Evolutionary conservation across 2,888 invertebrate genomes (phyloP).

Genomic region (Argynnis bischoffii): DNA sequence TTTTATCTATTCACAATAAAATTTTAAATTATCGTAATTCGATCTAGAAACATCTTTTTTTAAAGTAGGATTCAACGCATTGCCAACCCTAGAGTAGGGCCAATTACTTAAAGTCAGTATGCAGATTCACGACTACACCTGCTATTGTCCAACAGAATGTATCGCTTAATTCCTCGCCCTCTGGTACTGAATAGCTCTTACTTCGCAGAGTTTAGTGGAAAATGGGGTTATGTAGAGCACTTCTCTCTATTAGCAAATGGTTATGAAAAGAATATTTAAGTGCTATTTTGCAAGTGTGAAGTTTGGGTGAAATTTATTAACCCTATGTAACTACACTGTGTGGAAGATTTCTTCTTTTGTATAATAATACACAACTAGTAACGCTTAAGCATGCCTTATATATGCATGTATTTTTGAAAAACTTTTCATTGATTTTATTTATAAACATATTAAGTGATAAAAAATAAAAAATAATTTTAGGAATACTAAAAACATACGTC

Average conservation of each 20-base stretch:
- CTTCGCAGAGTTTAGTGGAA: constrained; percentile 40
- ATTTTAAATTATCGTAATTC: no score
- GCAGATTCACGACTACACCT: constrained; percentile 68
- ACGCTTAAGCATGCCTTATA: no score
- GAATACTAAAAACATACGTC: no score
- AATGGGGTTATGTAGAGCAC: constrained; percentile 44
- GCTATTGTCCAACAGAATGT: constrained; percentile 65
- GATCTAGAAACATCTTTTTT: constrained; percentile 3
- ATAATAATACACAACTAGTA: no score
- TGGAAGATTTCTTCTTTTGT: neutral
- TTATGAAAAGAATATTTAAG: constrained; percentile 23
- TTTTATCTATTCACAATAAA: no score
- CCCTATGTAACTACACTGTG: neutral
- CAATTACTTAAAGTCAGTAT: constrained; percentile 78
- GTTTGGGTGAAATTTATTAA: neutral
- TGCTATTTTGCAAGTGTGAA: constrained; percentile 9
- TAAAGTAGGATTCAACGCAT: neutral
- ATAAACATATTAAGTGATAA: no score
- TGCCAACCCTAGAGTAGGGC: constrained; percentile 64
- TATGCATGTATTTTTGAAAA: no score
- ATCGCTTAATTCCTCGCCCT: constrained; percentile 66
- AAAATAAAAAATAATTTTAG: no score
- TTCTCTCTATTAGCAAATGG: constrained; percentile 39
- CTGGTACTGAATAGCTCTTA: constrained; percentile 36
- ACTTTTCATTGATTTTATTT: no score